These are phyloP conservation scores for Paragorgia papillata DNA, from an alignment of 92 coral and sea anemone genomes.

Conservation along the genomic window DNA sequence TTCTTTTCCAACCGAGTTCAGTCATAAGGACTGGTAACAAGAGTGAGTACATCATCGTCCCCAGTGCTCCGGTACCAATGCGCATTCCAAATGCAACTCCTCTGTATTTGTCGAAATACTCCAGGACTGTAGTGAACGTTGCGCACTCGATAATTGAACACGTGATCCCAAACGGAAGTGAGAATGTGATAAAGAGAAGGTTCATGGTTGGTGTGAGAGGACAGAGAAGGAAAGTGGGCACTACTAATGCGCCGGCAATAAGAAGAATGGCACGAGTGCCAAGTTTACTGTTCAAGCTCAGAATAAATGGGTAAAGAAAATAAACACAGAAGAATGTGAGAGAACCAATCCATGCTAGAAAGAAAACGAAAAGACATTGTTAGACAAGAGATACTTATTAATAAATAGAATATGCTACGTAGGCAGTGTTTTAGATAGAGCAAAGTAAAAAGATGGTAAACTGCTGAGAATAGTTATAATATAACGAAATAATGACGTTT, in stretches of 20 bases:
- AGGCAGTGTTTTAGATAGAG: too few species aligned
- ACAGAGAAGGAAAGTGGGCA: neutral
- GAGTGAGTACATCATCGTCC: slow-evolving; percentile 48
- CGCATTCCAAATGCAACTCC: neutral
- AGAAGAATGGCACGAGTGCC: neutral
- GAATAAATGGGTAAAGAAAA: neutral
- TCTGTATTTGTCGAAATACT: neutral
- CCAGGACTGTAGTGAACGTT: neutral
- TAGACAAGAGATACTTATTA: too few species aligned
- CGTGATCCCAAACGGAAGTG: neutral
- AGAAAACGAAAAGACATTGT: neutral
- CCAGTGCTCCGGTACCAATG: slow-evolving; percentile 7
- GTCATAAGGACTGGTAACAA: slow-evolving; percentile 42
- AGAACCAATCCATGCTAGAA: neutral
- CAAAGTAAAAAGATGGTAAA: too few species aligned
- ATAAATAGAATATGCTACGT: too few species aligned
- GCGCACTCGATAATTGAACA: slow-evolving; percentile 1
- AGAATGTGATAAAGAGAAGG: neutral
- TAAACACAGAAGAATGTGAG: neutral
- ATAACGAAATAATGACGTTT: too few species aligned
- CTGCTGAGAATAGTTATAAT: too few species aligned
- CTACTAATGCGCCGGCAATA: neutral
- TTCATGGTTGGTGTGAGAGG: neutral
- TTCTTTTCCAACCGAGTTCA: slow-evolving; percentile 50
- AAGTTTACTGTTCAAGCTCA: neutral